Evolutionary conservation across 2,797 vertebrate genomes (phyloP).

Genomic region (Bovichtus diacanthus): DNA sequence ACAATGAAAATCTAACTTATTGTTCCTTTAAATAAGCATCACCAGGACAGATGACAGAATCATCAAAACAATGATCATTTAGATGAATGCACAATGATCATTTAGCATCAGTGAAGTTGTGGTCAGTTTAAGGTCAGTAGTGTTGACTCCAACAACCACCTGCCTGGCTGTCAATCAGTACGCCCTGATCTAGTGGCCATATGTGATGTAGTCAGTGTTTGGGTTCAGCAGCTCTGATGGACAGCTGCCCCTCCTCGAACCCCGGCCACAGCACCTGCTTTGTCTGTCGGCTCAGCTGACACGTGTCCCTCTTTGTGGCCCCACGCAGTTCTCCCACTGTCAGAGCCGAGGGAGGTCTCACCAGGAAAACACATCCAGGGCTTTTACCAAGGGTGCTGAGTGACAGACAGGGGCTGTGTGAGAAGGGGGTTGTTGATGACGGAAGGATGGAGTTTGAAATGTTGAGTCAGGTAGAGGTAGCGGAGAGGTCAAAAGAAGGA

Average conservation of each 20-base stretch:
- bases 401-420: conserved; percentile 17
- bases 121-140: conserved; percentile 25
- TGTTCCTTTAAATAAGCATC: not conserved
- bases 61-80: not conserved
- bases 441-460: conserved; percentile 31
- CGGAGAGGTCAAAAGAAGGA: conserved; percentile 31
- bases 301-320: conserved; percentile 75
- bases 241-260: conserved; percentile 78
- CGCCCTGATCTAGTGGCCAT: conserved; percentile 50
- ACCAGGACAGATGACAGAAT: not conserved
- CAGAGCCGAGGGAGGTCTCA: conserved; percentile 47
- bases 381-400: conserved; percentile 55
- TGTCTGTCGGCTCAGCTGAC: conserved; percentile 69
- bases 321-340: conserved; percentile 46
- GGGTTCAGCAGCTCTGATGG: conserved; percentile 59
- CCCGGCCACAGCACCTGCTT: conserved; percentile 69
- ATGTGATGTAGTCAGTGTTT: conserved; percentile 52
- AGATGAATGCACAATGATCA: not conserved
- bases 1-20: not conserved
- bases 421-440: conserved; percentile 15
- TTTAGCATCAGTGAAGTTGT: not conserved
- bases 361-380: conserved; percentile 53
- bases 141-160: conserved; percentile 10
- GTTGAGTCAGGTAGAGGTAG: conserved; percentile 39
- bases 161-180: conserved; percentile 45